Base-by-base conservation (phyloP, 2,888 invertebrate genomes). In the Orchesellides sinensis region DNA sequence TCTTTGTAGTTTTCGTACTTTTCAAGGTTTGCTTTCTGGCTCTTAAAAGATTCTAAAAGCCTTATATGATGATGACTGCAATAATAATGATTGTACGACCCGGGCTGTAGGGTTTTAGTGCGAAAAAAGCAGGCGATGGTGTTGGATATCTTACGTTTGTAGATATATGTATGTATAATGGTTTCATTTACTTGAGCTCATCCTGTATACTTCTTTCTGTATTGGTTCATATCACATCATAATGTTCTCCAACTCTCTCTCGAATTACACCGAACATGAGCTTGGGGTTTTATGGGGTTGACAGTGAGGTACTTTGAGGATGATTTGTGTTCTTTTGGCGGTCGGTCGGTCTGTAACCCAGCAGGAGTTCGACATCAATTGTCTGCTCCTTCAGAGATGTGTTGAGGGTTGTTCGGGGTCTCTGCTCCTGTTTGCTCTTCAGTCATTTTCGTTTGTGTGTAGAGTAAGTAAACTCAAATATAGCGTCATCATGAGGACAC, bases 291-390 rank as follows among this genome's bases (percentile, higher is more conserved):
- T 83, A 87, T 87, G 87, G 86, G 84, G 83, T 86, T 87, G 87
- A 87, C 87, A 87, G 85, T 84, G 63, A 84, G 85, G 87, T 84
- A 87, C 85, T 87, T 87, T 85, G 82, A 78, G 86, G 83, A 87
- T 87, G 87, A 87, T 87, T 87, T 87, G 87, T 87, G 87, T 86
- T 85, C 86, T 87, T 87, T 87, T 86, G 86, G 87, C 86, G 86
- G 86, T 87, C 85, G 86, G 86, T 84, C 85, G 87, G 87, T 87
- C 86, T 86, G 87, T 87, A 87, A 86, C 87, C 81, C 87, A 87
- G 87, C 87, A 84, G 86, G 87, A 85, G 86, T 83, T 84, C 85
- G 86, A 87, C 87, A 87, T 87, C 80, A 87, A 86, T 87, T 83
- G 86, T 79, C 54, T 85, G 68, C 84, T 85, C 83, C 84, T 69